A percentile compares a stretch with the other conserved stretches of the same genome.
These are phyloP conservation scores for Clarias magur DNA, from an alignment of 2,113 vertebrate genomes.

Conservation along the genomic window DNA sequence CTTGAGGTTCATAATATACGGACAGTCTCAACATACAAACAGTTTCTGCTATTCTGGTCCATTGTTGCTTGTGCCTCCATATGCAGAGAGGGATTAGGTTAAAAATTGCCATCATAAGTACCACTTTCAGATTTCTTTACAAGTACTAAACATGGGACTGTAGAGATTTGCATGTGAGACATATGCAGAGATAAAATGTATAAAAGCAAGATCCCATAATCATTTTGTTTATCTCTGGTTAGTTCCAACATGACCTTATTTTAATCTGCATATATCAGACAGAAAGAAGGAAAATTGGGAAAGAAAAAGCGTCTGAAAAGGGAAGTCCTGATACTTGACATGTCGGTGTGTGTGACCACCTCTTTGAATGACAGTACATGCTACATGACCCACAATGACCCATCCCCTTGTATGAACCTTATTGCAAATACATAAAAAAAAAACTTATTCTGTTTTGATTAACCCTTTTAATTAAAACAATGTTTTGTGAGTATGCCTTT, in stretches of 20 bases:
- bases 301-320: not conserved
- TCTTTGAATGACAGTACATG: not conserved
- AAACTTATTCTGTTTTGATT: not conserved
- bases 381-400: no score
- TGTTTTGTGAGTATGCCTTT: not conserved
- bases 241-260: not conserved
- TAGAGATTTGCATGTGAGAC: not conserved
- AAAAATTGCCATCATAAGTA: not conserved
- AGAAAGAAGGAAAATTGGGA: not conserved
- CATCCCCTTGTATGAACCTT: no score
- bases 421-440: no score
- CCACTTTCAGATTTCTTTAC: not conserved
- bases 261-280: not conserved
- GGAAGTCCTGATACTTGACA: not conserved
- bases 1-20: not conserved
- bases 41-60: not conserved
- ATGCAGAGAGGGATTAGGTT: not conserved
- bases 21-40: not conserved
- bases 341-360: not conserved
- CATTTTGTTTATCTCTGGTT: constrained; percentile 20
- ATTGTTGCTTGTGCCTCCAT: no score
- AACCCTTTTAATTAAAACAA: not conserved
- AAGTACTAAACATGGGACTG: not conserved
- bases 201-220: constrained; percentile 2
- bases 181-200: not conserved